Evolutionary conservation across 2,888 invertebrate genomes (phyloP).

Genomic region (Leptarthrus brevirostris): DNA sequence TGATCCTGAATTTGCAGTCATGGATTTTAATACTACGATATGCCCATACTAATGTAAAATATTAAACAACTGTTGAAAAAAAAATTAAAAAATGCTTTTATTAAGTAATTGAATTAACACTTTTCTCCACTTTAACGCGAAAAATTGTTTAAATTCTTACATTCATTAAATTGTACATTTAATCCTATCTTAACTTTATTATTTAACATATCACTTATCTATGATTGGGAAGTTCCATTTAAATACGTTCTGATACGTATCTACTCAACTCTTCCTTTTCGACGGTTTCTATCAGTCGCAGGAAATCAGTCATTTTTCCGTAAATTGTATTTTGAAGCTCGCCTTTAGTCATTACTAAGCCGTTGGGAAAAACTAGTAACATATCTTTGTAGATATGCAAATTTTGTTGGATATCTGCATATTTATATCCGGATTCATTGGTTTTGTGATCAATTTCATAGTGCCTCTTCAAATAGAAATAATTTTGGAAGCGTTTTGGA

Average conservation of each 20-base stretch:
- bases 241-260: not conserved
- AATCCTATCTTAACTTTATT: too few relatives aligned
- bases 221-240: not conserved
- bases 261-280: not conserved
- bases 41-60: too few relatives aligned
- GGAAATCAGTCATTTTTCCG: not conserved
- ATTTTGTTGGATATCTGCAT: not conserved
- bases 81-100: too few relatives aligned
- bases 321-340: not conserved
- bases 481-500: not conserved
- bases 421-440: not conserved
- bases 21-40: too few relatives aligned
- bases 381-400: not conserved
- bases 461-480: not conserved
- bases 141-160: too few relatives aligned
- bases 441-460: not conserved
- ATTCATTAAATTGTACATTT: too few relatives aligned
- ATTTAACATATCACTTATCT: slow-evolving; percentile 1
- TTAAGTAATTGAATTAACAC: too few relatives aligned
- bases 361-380: slow-evolving; percentile 5
- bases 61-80: too few relatives aligned
- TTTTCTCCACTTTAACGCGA: too few relatives aligned
- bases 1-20: too few relatives aligned
- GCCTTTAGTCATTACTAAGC: not conserved
- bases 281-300: not conserved